These are phyloP conservation scores for Hetaerina titia DNA, from an alignment of 2,888 invertebrate species.

Conservation along the genomic window DNA sequence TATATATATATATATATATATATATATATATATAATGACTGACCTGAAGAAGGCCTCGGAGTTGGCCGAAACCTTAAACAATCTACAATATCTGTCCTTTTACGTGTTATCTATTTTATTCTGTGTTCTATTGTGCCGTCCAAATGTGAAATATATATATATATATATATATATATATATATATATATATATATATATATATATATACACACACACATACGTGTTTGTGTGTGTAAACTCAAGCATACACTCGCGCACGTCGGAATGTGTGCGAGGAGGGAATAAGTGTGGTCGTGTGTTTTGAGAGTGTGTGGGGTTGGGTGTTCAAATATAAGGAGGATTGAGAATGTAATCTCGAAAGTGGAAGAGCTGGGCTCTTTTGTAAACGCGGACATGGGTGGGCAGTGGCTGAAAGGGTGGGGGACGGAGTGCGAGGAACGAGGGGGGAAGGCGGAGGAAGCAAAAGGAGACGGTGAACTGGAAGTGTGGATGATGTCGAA, in stretches of 20 bases:
- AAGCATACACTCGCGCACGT: not conserved
- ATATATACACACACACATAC: not conserved
- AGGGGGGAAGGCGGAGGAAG: not conserved
- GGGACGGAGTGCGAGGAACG: not conserved
- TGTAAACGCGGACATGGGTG: not conserved
- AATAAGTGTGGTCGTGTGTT: not conserved
- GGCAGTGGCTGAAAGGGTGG: not conserved
- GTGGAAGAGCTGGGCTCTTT: not conserved
- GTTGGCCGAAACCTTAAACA: too few species aligned
- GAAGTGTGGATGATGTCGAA: not conserved
- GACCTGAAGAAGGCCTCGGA: too few species aligned
- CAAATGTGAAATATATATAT: too few species aligned
- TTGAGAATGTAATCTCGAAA: constrained; percentile 20
- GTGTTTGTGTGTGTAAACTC: not conserved
- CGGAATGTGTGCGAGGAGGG: not conserved
- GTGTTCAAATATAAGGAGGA: constrained; percentile 24
- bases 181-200: not conserved
- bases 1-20: too few species aligned
- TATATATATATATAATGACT: too few species aligned
- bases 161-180: too few species aligned
- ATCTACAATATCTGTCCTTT: too few species aligned
- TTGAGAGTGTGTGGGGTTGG: not conserved
- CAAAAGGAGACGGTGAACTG: not conserved
- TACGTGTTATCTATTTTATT: too few species aligned
- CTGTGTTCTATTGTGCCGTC: too few species aligned